Conservation (phyloP, 2,113 vertebrate genomes). For the Ictalurus furcatus region DNA sequence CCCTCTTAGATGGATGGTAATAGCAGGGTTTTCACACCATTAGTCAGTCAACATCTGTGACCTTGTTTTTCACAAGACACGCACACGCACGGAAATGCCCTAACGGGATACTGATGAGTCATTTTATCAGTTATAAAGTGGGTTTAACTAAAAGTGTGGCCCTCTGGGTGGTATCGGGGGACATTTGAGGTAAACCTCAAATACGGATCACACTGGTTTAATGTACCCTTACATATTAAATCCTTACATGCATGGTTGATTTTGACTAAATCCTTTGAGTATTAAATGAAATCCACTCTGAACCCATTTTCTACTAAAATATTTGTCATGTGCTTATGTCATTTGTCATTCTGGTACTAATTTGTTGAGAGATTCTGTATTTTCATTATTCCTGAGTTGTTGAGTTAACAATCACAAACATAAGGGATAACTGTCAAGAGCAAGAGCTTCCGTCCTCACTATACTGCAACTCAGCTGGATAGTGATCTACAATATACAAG, state of each 20-base stretch:
- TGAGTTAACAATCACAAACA: neutral
- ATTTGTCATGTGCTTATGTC: neutral
- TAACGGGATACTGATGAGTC: neutral
- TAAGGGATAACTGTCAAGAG: neutral
- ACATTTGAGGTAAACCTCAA: neutral
- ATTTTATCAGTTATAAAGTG: neutral
- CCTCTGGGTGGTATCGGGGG: neutral
- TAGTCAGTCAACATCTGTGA: constrained; percentile 62
- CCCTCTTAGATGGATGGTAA: constrained; percentile 49
- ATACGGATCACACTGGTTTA: neutral
- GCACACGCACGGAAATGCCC: neutral
- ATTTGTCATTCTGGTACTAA: neutral
- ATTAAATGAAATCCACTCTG: neutral
- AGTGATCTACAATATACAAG: neutral
- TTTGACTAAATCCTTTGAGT: neutral
- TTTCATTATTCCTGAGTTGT: neutral
- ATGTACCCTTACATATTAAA: neutral
- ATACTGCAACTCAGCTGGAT: neutral
- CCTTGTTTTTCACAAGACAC: constrained; percentile 21
- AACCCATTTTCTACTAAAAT: neutral
- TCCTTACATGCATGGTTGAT: neutral
- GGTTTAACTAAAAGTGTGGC: neutral
- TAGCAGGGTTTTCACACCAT: constrained; percentile 56
- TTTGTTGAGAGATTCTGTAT: neutral
- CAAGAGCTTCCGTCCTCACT: neutral